Percentiles rank a stretch among this genome's conserved stretches.
Evolutionary conservation across 1,140 invertebrate genomes (phyloP).

Genomic region (Oreohelix idahoensis): DNA sequence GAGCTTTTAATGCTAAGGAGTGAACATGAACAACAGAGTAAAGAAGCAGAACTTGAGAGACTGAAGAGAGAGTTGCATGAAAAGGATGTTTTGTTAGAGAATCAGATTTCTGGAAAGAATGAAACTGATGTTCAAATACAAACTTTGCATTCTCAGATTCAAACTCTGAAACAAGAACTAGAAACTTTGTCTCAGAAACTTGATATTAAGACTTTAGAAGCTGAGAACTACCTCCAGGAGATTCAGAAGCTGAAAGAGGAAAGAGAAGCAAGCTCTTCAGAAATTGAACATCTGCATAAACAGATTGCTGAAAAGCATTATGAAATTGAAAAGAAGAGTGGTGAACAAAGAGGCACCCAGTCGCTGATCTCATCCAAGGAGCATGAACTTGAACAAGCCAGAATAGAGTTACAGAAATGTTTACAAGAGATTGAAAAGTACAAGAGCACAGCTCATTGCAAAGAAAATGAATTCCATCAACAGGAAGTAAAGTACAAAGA

Average conservation of each 20-base stretch:
- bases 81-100: not conserved
- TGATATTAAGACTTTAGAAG: slow-evolving; percentile 27
- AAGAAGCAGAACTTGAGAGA: slow-evolving; percentile 1
- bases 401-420: slow-evolving; percentile 40
- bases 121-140: not conserved
- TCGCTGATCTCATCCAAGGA: slow-evolving; percentile 37
- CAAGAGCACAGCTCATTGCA: slow-evolving; percentile 8
- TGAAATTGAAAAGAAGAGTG: slow-evolving; percentile 3
- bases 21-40: slow-evolving; percentile 17
- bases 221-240: slow-evolving; percentile 32
- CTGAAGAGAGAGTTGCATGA: slow-evolving; percentile 12
- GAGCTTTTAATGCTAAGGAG: slow-evolving; percentile 16
- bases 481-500: slow-evolving; percentile 53
- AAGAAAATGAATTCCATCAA: slow-evolving; percentile 53
- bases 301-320: not conserved
- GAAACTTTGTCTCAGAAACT: not conserved
- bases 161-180: not conserved
- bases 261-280: slow-evolving; percentile 25
- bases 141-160: slow-evolving; percentile 2
- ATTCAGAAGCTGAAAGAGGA: slow-evolving; percentile 24
- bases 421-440: slow-evolving; percentile 39
- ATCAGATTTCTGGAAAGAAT: not conserved
- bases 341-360: slow-evolving; percentile 14
- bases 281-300: slow-evolving; percentile 19
- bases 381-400: slow-evolving; percentile 45